Conservation (phyloP, 2,888 invertebrate species). For the Graphium colonna region DNA sequence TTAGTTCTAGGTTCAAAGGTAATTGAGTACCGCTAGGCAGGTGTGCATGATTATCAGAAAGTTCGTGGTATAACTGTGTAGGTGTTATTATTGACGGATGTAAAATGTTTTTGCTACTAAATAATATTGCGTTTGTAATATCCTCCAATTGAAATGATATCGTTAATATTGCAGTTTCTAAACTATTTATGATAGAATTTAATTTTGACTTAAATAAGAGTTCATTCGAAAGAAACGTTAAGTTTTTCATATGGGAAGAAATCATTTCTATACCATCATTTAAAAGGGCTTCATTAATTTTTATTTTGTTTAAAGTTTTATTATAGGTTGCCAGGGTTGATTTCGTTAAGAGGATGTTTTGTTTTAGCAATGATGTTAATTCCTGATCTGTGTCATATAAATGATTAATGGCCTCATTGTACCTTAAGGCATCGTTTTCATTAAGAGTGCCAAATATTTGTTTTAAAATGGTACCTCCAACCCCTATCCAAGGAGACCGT, state of each 20-base stretch:
- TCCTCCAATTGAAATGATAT: neutral
- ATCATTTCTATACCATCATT: neutral
- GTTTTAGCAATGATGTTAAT: neutral
- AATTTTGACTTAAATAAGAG: neutral
- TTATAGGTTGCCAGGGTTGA: too few species aligned
- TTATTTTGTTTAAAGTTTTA: neutral
- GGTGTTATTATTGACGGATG: neutral
- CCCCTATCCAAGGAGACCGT: neutral
- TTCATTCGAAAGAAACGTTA: too few species aligned
- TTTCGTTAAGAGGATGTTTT: neutral
- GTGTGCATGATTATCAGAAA: neutral
- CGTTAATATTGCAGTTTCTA: neutral
- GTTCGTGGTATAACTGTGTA: neutral
- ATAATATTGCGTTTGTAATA: neutral
- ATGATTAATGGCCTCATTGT: too few species aligned
- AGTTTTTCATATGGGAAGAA: neutral
- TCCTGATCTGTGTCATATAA: too few species aligned
- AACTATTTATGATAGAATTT: neutral
- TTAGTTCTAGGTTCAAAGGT: neutral
- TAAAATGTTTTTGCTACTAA: neutral
- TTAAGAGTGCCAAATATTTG: conserved; percentile 30
- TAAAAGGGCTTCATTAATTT: neutral
- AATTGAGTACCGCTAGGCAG: neutral
- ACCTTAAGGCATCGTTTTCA: neutral
- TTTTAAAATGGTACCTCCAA: conserved; percentile 27